A percentile compares a stretch with the other conserved stretches of the same genome.
Conservation (phyloP, 2,113 vertebrate species). For the Eretmochelys imbricata region DNA sequence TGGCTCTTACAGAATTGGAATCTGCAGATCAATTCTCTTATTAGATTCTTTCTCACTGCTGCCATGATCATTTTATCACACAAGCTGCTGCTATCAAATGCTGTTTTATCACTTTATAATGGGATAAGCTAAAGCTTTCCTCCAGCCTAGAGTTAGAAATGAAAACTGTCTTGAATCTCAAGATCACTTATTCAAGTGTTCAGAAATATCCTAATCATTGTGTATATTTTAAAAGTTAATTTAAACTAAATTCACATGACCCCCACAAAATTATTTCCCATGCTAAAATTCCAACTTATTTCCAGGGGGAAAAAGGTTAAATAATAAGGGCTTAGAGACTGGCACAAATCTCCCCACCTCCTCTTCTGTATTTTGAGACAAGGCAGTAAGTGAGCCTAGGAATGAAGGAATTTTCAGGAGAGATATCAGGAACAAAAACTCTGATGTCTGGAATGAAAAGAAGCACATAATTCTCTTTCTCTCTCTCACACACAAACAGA, state of each 20-base stretch:
- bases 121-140: constrained; percentile 72
- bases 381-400: background rate
- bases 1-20: constrained; percentile 84
- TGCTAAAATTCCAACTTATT: background rate
- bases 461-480: background rate
- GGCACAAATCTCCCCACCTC: background rate
- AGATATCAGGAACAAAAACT: background rate
- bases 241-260: constrained; percentile 1
- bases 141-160: constrained; percentile 62
- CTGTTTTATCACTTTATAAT: constrained; percentile 79
- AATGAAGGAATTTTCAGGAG: background rate
- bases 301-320: background rate
- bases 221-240: background rate
- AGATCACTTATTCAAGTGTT: constrained; percentile 36
- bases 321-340: background rate
- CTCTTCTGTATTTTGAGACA: background rate
- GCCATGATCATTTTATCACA: constrained; percentile 82
- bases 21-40: constrained; percentile 83
- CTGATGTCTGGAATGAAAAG: background rate
- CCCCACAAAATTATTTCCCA: background rate
- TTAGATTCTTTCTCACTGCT: constrained; percentile 80
- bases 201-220: constrained; percentile 48
- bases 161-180: constrained; percentile 60
- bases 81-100: constrained; percentile 73
- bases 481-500: background rate